Percentiles rank a stretch among this genome's conserved stretches.
Conservation (phyloP, 2,888 invertebrate species). For the Aspidiotus rigidus region DNA sequence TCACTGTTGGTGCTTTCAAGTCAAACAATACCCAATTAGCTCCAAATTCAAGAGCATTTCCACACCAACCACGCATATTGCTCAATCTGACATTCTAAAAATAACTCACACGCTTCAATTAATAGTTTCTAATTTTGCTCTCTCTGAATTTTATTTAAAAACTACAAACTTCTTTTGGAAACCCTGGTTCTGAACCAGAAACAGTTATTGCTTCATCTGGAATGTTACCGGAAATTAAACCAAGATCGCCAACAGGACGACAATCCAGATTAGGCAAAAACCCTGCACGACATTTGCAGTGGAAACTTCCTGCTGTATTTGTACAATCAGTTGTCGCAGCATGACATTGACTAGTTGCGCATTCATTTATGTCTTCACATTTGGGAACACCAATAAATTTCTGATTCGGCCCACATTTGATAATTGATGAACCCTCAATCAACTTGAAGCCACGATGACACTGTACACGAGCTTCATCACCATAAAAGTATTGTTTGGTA, state of each 20-base stretch:
- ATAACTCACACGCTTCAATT: neutral
- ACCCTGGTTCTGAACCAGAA: slow-evolving; percentile 72
- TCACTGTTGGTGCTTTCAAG: slow-evolving; percentile 75
- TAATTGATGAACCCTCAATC: slow-evolving; percentile 65
- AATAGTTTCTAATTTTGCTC: neutral
- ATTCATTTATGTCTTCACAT: slow-evolving; percentile 88
- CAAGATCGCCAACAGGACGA: slow-evolving; percentile 80
- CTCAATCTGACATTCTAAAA: slow-evolving; percentile 53
- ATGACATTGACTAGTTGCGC: slow-evolving; percentile 79
- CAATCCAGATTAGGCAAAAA: slow-evolving; percentile 80
- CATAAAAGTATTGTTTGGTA: slow-evolving; percentile 65
- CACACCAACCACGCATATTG: slow-evolving; percentile 81
- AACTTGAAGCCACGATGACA: slow-evolving; percentile 84
- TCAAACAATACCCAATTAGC: slow-evolving; percentile 83
- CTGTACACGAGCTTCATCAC: slow-evolving; percentile 84
- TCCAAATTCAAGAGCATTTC: slow-evolving; percentile 72
- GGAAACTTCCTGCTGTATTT: slow-evolving; percentile 79
- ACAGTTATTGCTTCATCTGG: slow-evolving; percentile 82
- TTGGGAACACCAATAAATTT: slow-evolving; percentile 72
- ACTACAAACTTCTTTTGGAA: slow-evolving; percentile 60
- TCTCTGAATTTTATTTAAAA: neutral
- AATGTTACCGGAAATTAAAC: slow-evolving; percentile 76
- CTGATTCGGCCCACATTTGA: slow-evolving; percentile 76
- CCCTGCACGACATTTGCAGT: slow-evolving; percentile 75
- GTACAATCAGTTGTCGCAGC: slow-evolving; percentile 81